Base-by-base conservation (phyloP, 2,888 invertebrate species). In the Drosophila fungiperda region DNA sequence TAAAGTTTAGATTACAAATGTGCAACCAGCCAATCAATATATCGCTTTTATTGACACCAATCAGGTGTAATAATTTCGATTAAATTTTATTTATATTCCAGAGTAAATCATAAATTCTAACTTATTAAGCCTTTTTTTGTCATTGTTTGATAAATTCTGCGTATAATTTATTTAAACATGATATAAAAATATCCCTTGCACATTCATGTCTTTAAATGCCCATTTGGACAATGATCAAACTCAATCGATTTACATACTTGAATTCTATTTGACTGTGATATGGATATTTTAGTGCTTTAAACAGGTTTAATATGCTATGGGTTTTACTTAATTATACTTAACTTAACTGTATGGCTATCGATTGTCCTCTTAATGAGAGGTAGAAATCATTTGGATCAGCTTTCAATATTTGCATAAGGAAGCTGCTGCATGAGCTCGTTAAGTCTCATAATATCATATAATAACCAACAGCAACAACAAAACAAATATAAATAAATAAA, bases 381-480 rank as follows among this genome's bases (percentile, higher is more conserved):
- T 7, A 42, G 45, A 40, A 38, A 55, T 33, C 50, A 45, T 36
- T 62, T 42, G 62, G 42, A 26, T 36, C n/a, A n/a, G 49, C 58
- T 35, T 20, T 23, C 36, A 55, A 59, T 59, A 74, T 73, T 77
- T 78, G 75, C 61, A 59, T 73, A 42, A 26, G 20, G 23, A 53
- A 32, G 26, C 38, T 60, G 33, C 45, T 40, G 38, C 45, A 61
- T 45, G 12, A n/a, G 52, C 42, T 49, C 69, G 38, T 68, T 58
- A 68, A 69, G 48, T 57, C 38, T 26, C 26, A 61, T 67, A 78
- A 76, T 76, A 68, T 57, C 59, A 68, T 57, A 45, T 78, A 74
- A 76, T 49, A 58, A 40, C 32, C 69, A 66, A 53, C 33, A 61
- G 49, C 12, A 68, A 52, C 53, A 55, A 62, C 29, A 57, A 32